Evolutionary conservation across 1,140 invertebrate species (phyloP).

Genomic region (Eubasilissa regina): DNA sequence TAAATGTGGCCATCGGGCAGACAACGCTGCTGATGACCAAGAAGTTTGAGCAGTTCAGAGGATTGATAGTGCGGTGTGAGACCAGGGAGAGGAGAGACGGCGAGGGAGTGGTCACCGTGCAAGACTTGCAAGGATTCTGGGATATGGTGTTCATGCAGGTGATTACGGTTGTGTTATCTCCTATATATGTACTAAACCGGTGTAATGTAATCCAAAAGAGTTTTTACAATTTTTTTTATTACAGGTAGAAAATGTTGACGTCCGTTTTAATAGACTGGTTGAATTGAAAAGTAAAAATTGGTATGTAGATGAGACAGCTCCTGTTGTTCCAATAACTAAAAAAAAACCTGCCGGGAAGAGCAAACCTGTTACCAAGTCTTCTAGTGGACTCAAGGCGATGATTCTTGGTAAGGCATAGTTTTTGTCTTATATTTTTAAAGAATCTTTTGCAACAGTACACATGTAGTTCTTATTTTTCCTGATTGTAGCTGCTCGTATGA

Average conservation of each 20-base stretch:
- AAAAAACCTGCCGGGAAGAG: slow-evolving; percentile 34
- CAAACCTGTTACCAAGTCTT: slow-evolving; percentile 39
- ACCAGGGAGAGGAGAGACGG: slow-evolving; percentile 63
- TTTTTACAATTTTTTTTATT: slow-evolving; percentile 21
- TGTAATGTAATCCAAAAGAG: slow-evolving; percentile 14
- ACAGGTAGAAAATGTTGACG: slow-evolving; percentile 70
- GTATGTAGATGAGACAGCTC: slow-evolving; percentile 63
- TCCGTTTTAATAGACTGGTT: slow-evolving; percentile 72
- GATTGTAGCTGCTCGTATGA: slow-evolving; percentile 49
- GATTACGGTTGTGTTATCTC: neutral
- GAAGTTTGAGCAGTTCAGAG: slow-evolving; percentile 79
- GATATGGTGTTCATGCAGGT: slow-evolving; percentile 82
- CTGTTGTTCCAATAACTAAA: slow-evolving; percentile 26
- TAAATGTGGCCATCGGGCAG: slow-evolving; percentile 79
- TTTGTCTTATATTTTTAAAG: neutral
- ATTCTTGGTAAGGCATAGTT: slow-evolving; percentile 50
- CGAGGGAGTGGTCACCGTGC: slow-evolving; percentile 73
- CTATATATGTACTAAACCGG: neutral
- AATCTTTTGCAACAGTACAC: no score
- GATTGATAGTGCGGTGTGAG: slow-evolving; percentile 78
- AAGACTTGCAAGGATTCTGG: slow-evolving; percentile 85
- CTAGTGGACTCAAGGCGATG: slow-evolving; percentile 49
- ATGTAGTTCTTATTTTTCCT: neutral
- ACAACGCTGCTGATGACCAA: slow-evolving; percentile 78
- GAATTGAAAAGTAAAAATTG: slow-evolving; percentile 71